phyloP scores from a whole-genome alignment of 2,888 invertebrate genomes.

The Hydriomena furcata region DNA sequence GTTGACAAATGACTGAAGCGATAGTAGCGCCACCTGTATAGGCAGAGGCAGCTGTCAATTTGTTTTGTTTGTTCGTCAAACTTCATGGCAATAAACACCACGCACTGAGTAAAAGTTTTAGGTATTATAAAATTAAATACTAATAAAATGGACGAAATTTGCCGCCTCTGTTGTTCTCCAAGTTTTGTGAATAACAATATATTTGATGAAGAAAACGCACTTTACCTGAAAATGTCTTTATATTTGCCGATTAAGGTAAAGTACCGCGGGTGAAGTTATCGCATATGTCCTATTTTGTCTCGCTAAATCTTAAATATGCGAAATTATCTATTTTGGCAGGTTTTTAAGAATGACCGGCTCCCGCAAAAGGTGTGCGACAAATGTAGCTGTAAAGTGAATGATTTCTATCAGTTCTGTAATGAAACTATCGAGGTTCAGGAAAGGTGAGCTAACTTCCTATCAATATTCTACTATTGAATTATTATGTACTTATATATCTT shows the following conservation, averaged over 20 bases:
- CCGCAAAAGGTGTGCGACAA: slow-evolving; percentile 89
- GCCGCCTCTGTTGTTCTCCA: slow-evolving; percentile 73
- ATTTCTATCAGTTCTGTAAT: slow-evolving; percentile 88
- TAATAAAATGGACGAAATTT: slow-evolving; percentile 68
- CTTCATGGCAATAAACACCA: slow-evolving; percentile 54
- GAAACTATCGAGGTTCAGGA: slow-evolving; percentile 87
- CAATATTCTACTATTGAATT: neutral
- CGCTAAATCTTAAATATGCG: slow-evolving; percentile 9
- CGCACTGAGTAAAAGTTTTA: slow-evolving; percentile 33
- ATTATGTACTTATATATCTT: neutral
- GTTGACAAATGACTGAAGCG: slow-evolving; percentile 69
- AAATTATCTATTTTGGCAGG: slow-evolving; percentile 66
- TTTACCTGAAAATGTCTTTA: slow-evolving; percentile 87
- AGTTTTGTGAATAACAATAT: slow-evolving; percentile 86
- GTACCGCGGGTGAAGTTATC: slow-evolving; percentile 7
- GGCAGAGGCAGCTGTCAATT: slow-evolving; percentile 56
- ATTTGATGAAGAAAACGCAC: slow-evolving; percentile 87
- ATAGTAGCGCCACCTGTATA: slow-evolving; percentile 27
- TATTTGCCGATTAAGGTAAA: slow-evolving; percentile 89
- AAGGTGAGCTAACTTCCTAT: slow-evolving; percentile 59
- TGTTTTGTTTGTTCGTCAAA: slow-evolving; percentile 4
- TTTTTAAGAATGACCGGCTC: slow-evolving; percentile 85
- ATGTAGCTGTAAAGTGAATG: slow-evolving; percentile 88
- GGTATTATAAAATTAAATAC: slow-evolving; percentile 27
- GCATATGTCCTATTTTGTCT: slow-evolving; percentile 21